Evolutionary conservation across 2,113 vertebrate genomes (phyloP), one percentile per base, ranked within the genome.

Genomic region (Sinocyclocheilus anophthalmus): DNA sequence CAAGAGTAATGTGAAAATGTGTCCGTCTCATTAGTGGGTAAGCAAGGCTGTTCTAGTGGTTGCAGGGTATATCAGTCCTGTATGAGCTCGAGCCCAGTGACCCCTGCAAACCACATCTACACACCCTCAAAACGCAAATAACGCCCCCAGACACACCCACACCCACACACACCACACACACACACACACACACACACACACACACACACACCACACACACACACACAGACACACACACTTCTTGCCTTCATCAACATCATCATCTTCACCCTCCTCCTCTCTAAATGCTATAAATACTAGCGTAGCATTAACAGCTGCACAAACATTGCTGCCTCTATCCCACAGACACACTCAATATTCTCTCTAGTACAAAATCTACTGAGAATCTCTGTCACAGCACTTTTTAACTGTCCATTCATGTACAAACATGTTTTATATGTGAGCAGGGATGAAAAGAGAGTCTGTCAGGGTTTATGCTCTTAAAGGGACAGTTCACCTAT

Each of bases 301-400:
- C 55, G 18, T 59, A 92, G 76, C 87, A 65, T 81, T 76, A 86
- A 88, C 93, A 93, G 91, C 91, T 93, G 92, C 82, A 90, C 87
- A 91, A 92, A 92, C 91, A 92, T 91, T 90, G 80, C 82, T 87
- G 81, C 53, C 57, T 69, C 14, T 63, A 72, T 86, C 65, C 24
- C 76, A 61, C 37, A 39, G 63, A 84, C 87, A 48, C 87, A 22
- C 77, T 78, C 50, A 20, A 1, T 70, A 70, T 1, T 70, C 69
- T 70, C 50, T 59, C 69, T 10, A 72, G 65, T 39, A 69, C 50
- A 48, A 37, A 33, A 75, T 13, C 30, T 10, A 39, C 16, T 7
- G 20, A 76, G 42, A 37, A 57, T 59, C 26, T 57, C 16, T 4
- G 30, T 92, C 90, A 85, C 78, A 81, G 63, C 45, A 83, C 75